These are phyloP conservation scores for Drosophila repleta DNA, from an alignment of 1,140 invertebrate species.

Conservation along the genomic window DNA sequence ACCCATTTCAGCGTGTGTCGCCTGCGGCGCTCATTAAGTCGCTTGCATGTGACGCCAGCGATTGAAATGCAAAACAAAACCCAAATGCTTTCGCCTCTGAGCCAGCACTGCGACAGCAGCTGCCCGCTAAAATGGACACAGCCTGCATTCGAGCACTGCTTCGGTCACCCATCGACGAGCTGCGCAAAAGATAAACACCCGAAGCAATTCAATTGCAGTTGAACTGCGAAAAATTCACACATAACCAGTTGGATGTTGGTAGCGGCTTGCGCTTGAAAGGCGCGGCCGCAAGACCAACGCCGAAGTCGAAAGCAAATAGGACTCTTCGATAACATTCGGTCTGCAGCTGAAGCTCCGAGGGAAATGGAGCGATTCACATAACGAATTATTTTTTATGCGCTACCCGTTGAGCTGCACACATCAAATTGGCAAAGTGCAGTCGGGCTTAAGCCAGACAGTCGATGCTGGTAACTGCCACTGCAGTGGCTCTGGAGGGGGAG, in stretches of 20 bases:
- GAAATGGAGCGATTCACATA: constrained; percentile 43
- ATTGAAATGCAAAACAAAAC: constrained; percentile 19
- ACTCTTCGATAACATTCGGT: constrained; percentile 3
- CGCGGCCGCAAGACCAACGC: constrained; percentile 3
- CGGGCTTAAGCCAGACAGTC: constrained; percentile 30
- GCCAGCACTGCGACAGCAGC: not conserved
- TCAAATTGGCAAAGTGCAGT: constrained; percentile 55
- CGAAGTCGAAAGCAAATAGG: constrained; percentile 17
- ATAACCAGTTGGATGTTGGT: not conserved
- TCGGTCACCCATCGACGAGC: constrained; percentile 19
- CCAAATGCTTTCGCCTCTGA: not conserved
- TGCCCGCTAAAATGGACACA: not conserved
- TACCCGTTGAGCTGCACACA: constrained; percentile 26
- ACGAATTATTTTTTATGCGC: constrained; percentile 56
- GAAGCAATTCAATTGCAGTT: constrained; percentile 57
- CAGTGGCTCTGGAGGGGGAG: not conserved
- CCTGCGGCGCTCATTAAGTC: constrained; percentile 17
- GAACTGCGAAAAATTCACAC: constrained; percentile 35
- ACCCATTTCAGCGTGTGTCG: constrained; percentile 27
- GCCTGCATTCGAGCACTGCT: not conserved
- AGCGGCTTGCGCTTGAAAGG: not conserved
- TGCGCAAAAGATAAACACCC: constrained; percentile 17
- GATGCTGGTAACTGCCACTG: not conserved
- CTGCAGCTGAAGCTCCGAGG: constrained; percentile 2
- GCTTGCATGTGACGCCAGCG: constrained; percentile 11